These are phyloP conservation scores for Pterophyllum scalare DNA, from an alignment of 2,113 vertebrate genomes.

Conservation along the genomic window DNA sequence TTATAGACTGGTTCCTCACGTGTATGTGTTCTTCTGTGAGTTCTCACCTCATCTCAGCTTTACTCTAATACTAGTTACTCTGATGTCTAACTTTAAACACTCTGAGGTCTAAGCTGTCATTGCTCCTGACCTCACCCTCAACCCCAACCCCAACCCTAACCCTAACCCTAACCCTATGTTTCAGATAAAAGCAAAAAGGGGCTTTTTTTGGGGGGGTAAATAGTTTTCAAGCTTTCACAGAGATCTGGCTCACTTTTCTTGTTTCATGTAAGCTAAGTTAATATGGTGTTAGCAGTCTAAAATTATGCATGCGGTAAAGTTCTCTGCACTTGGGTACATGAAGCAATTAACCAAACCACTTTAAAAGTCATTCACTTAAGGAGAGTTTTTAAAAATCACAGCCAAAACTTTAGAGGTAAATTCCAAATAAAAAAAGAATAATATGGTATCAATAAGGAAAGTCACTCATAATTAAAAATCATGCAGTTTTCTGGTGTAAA, in stretches of 20 bases:
- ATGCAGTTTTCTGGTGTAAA: not conserved
- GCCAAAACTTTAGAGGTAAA: not conserved
- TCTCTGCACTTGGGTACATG: not conserved
- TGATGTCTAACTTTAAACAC: not conserved
- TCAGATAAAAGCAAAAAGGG: not conserved
- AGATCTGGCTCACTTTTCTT: fast-evolving
- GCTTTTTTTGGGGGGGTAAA: too few relatives aligned
- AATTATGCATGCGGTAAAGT: not conserved
- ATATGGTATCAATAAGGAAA: not conserved
- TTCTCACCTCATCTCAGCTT: not conserved
- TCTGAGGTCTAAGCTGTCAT: fast-evolving
- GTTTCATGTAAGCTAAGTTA: not conserved
- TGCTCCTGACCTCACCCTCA: not conserved
- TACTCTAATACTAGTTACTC: too few relatives aligned
- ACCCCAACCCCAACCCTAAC: fast-evolving
- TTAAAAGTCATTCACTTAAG: not conserved
- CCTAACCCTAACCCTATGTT: not conserved
- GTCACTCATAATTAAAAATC: not conserved
- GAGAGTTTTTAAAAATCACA: not conserved
- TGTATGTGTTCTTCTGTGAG: not conserved
- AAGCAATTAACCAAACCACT: not conserved
- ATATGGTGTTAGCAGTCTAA: not conserved
- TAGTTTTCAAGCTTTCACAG: too few relatives aligned
- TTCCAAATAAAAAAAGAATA: not conserved
- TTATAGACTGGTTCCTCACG: fast-evolving